A percentile compares a stretch with the other conserved stretches of the same genome.
phyloP scores from a whole-genome alignment of 1,140 invertebrate genomes.

The Diploscapter pachys region DNA sequence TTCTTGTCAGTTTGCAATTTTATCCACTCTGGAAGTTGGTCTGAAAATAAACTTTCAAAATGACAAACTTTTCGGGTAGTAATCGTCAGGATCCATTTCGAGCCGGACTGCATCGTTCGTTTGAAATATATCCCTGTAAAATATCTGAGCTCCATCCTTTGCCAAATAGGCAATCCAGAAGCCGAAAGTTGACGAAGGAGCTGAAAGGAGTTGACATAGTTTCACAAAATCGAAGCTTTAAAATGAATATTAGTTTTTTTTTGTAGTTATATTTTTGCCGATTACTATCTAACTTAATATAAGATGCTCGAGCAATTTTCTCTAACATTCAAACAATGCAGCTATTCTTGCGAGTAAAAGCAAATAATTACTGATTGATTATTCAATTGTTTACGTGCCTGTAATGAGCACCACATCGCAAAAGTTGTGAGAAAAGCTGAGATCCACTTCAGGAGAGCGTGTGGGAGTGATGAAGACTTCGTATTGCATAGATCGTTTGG shows the following conservation, averaged over 20 bases:
- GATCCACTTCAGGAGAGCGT: constrained; percentile 13
- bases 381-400: constrained; percentile 1
- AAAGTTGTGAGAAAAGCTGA: constrained; percentile 16
- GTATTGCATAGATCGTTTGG: not conserved
- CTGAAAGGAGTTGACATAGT: not conserved
- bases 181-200: constrained; percentile 23
- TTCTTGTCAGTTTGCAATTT: no score
- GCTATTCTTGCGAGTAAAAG: not conserved
- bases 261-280: no score
- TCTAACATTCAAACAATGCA: no score
- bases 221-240: no score
- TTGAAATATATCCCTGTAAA: constrained; percentile 23
- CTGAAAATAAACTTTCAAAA: no score
- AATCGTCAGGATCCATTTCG: constrained; percentile 21
- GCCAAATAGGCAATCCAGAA: constrained; percentile 28
- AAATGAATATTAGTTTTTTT: no score
- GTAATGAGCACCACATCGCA: constrained; percentile 30
- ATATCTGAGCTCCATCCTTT: constrained; percentile 15
- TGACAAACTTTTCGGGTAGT: constrained; percentile 7
- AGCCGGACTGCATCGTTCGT: constrained; percentile 21
- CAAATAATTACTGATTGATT: not conserved
- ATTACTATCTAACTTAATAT: no score
- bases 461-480: constrained; percentile 17
- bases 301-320: no score
- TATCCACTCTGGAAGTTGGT: no score